Evolutionary conservation across 2,888 invertebrate genomes (phyloP).

Genomic region (Pollenia labialis): DNA sequence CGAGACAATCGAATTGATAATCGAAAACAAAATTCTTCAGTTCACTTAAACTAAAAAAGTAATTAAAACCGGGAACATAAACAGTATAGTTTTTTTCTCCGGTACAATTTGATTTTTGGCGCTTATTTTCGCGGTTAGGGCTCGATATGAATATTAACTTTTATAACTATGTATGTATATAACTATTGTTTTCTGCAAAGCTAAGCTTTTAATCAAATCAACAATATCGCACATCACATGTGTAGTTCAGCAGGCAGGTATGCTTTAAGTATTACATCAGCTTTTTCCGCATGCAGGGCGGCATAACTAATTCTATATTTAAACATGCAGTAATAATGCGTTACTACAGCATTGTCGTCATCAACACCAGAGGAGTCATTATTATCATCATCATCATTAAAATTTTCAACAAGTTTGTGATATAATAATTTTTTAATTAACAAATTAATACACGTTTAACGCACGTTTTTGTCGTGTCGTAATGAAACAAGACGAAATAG

Average conservation of each 20-base stretch:
- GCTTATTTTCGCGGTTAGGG: too few relatives aligned
- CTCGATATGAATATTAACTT: too few relatives aligned
- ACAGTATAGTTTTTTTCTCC: too few relatives aligned
- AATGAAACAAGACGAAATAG: slow-evolving; percentile 6
- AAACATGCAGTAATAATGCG: slow-evolving; percentile 46
- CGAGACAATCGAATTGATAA: too few relatives aligned
- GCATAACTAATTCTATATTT: slow-evolving; percentile 36
- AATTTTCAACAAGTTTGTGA: slow-evolving; percentile 54
- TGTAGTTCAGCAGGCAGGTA: neutral
- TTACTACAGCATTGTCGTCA: slow-evolving; percentile 57
- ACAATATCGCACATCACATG: neutral
- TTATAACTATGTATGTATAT: neutral
- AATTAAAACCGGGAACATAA: too few relatives aligned
- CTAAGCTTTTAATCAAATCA: neutral
- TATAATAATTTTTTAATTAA: slow-evolving; percentile 72
- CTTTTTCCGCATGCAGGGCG: neutral
- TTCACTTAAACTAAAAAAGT: too few relatives aligned
- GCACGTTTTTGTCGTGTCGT: slow-evolving; percentile 52
- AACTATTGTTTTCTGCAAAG: neutral
- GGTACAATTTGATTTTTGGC: too few relatives aligned
- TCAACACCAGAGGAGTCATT: slow-evolving; percentile 25
- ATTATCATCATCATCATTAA: slow-evolving; percentile 37
- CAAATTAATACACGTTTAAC: slow-evolving; percentile 71
- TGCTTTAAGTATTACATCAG: slow-evolving; percentile 43
- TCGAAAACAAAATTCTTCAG: too few relatives aligned